Percentiles rank a stretch among this genome's conserved stretches.
Evolutionary conservation across 1,140 invertebrate genomes (phyloP).

Genomic region (Diorhabda sublineata): DNA sequence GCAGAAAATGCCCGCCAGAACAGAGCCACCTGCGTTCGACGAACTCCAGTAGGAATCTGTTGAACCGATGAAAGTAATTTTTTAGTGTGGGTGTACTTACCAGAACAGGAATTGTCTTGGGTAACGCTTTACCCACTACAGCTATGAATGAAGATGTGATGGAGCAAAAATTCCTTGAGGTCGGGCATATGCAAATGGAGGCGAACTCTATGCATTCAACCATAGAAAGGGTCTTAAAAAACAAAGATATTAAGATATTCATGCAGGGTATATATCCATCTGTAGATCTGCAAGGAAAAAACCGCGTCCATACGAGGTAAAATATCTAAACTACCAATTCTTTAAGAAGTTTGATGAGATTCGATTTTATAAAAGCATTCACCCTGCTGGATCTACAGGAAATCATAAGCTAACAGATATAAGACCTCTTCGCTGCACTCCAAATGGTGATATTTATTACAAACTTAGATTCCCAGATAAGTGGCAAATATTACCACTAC

Average conservation of each 20-base stretch:
- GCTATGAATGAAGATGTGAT: too few species aligned
- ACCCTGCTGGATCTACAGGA: slow-evolving; percentile 16
- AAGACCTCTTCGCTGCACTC: background rate
- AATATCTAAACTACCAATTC: slow-evolving; percentile 10
- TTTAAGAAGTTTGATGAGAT: slow-evolving; percentile 15
- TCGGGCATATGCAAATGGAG: too few species aligned
- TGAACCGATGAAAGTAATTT: too few species aligned
- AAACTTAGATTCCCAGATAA: slow-evolving; percentile 19
- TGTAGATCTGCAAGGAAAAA: slow-evolving; percentile 8
- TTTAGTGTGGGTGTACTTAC: too few species aligned
- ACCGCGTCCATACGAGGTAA: slow-evolving; percentile 11
- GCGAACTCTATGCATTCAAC: too few species aligned
- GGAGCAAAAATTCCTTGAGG: too few species aligned
- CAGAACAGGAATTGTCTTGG: too few species aligned
- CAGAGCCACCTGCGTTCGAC: too few species aligned
- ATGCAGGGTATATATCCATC: slow-evolving; percentile 9
- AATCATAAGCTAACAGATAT: slow-evolving; percentile 19
- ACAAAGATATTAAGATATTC: background rate
- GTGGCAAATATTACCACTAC: slow-evolving; percentile 10
- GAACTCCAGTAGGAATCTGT: too few species aligned
- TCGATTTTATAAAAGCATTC: slow-evolving; percentile 13
- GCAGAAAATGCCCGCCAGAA: too few species aligned
- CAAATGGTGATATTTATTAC: background rate
- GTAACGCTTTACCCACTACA: too few species aligned
- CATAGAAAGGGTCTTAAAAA: slow-evolving; percentile 14